A percentile compares a stretch with the other conserved stretches of the same genome.
These are phyloP conservation scores for Drosophila busckii DNA, from an alignment of 1,140 invertebrate species.

Conservation along the genomic window DNA sequence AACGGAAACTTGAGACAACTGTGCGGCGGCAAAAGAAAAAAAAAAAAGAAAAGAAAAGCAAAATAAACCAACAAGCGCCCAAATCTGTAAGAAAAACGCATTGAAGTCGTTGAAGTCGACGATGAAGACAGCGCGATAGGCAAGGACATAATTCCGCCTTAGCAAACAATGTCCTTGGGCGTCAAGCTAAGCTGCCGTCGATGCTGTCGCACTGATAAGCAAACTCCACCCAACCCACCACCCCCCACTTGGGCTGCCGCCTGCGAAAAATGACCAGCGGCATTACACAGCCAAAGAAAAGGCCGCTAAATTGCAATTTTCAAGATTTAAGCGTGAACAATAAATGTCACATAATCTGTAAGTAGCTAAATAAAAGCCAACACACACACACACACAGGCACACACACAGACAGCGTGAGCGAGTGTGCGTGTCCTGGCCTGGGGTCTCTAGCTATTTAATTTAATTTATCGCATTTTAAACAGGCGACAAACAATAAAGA, in stretches of 20 bases:
- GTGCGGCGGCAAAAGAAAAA: conserved; percentile 50
- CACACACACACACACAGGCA: conserved; percentile 23
- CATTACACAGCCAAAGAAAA: conserved; percentile 12
- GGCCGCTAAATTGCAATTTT: conserved; percentile 72
- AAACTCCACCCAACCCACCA: not conserved
- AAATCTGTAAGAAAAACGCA: conserved; percentile 37
- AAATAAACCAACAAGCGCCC: conserved; percentile 18
- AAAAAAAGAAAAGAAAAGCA: conserved; percentile 3
- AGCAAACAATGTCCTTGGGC: conserved; percentile 58
- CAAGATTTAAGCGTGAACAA: conserved; percentile 75
- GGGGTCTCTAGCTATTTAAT: conserved; percentile 50
- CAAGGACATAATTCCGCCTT: conserved; percentile 50
- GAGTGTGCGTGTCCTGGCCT: not conserved
- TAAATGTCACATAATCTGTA: conserved; percentile 77
- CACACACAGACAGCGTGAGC: conserved; percentile 10
- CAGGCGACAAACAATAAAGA: conserved; percentile 62
- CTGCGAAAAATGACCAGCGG: conserved; percentile 37
- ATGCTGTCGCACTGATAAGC: conserved; percentile 29
- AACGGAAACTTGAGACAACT: conserved; percentile 75
- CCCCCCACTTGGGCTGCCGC: not conserved
- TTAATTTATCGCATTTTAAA: conserved; percentile 77
- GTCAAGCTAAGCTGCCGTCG: not conserved
- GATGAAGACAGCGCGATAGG: not conserved
- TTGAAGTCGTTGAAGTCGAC: not conserved
- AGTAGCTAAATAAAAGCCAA: conserved; percentile 70